Conservation (phyloP, 2,797 vertebrate genomes). For the Acipenser transmontanus region DNA sequence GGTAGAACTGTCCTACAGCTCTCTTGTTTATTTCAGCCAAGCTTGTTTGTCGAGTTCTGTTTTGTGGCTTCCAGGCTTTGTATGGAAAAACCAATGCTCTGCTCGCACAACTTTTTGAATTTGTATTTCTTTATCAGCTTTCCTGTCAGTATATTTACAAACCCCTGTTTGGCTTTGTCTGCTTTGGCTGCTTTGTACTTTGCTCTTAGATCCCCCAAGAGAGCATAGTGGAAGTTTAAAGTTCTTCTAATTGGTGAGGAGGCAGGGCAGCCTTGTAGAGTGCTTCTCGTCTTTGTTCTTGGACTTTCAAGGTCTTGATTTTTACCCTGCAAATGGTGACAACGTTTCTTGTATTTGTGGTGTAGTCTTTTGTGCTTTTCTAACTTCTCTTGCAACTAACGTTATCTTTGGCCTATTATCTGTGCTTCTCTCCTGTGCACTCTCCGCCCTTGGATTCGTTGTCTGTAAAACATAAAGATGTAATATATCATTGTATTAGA, state of each 20-base stretch:
- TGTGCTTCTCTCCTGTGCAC: too few relatives aligned
- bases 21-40: conserved; percentile 4
- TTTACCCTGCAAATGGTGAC: conserved; percentile 5
- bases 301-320: conserved; percentile 6
- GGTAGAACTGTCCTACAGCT: too few relatives aligned
- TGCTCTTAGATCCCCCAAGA: conserved; percentile 5
- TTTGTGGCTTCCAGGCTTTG: conserved; percentile 5
- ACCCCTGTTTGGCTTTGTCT: conserved; percentile 2
- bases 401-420: too few relatives aligned
- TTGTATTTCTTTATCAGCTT: conserved; percentile 15
- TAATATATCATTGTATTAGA: conserved; percentile 5
- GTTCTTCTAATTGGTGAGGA: neutral
- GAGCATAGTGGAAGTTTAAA: conserved; percentile 8
- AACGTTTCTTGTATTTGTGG: conserved; percentile 5
- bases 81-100: conserved; percentile 8
- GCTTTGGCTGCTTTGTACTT: conserved; percentile 12
- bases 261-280: conserved; percentile 6
- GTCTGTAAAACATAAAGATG: neutral
- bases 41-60: neutral
- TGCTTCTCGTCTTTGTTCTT: conserved; percentile 5
- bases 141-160: conserved; percentile 8
- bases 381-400: too few relatives aligned
- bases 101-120: conserved; percentile 6
- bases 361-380: neutral
- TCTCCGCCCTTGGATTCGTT: too few relatives aligned